These are phyloP conservation scores for Parnassius mnemosyne DNA, from an alignment of 2,888 invertebrate species.

Conservation along the genomic window DNA sequence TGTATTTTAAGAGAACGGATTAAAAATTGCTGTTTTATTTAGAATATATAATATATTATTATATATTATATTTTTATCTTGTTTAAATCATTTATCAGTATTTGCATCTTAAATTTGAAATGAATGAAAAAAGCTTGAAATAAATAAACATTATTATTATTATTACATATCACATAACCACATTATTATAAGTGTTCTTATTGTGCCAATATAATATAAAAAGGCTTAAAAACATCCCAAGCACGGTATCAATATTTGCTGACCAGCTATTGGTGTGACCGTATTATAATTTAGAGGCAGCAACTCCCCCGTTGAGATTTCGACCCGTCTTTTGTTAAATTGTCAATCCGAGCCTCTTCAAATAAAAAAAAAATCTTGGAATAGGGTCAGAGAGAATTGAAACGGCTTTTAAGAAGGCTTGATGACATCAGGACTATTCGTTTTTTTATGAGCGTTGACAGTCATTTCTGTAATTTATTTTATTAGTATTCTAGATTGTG, in stretches of 20 bases:
- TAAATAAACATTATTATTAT: too few relatives aligned
- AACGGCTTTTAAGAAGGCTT: conserved; percentile 22
- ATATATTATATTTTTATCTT: too few relatives aligned
- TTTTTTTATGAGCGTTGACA: conserved; percentile 19
- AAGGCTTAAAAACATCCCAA: background rate
- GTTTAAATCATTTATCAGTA: too few relatives aligned
- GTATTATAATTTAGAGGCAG: conserved; percentile 24
- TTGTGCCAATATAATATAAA: background rate
- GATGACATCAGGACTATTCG: conserved; percentile 13
- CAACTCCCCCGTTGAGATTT: conserved; percentile 11
- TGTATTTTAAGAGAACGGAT: too few relatives aligned
- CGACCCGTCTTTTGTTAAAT: conserved; percentile 23
- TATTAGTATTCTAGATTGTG: too few relatives aligned
- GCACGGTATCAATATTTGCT: conserved; percentile 14
- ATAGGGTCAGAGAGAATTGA: conserved; percentile 23
- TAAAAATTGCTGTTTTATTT: too few relatives aligned
- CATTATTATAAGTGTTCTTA: too few relatives aligned
- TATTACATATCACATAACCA: too few relatives aligned
- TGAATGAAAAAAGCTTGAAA: too few relatives aligned
- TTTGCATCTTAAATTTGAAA: too few relatives aligned
- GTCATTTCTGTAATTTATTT: conserved; percentile 13
- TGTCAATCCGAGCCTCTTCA: conserved; percentile 20
- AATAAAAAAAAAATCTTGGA: conserved; percentile 23
- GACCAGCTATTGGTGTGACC: conserved; percentile 17
- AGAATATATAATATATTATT: too few relatives aligned